Evolutionary conservation across 1,140 invertebrate species (phyloP), one percentile per base, ranked within the genome.

Genomic region (Drosophila grimshawi): DNA sequence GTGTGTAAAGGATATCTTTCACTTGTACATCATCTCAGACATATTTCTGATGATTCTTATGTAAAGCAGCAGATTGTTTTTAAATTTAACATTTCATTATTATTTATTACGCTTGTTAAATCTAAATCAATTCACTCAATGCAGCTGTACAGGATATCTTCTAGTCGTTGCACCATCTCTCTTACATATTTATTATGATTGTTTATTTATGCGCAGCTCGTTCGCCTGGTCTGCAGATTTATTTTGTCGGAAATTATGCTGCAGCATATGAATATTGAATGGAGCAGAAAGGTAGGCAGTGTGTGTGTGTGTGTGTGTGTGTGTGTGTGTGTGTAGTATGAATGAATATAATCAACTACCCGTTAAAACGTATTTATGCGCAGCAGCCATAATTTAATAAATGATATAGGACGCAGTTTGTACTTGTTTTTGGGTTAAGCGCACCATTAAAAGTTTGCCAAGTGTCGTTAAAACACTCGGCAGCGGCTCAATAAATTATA

Each of bases 221-320:
- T 69, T 64, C n/a, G 43, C 53, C 33, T 2, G n/a, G 19, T 41
- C 45, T 65, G 62, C 62, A 43, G 61, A 39, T 57, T 71, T 53
- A 57, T 51, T 71, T 65, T 52, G 35, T 39, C 37, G 45, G 52
- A 65, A 80, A 64, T 64, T 71, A 76, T 80, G 77, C 77, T 74
- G 77, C 77, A 69, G 53, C 48, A 55, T 46, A 79, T 79, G 63
- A 79, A 79, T 79, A 80, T 80, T 80, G 33, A 56, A 80, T 71
- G 55, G 27, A 29, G 8, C 10, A n/a, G 7, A 32, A 45, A 68
- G 35, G 6, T 37, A 6, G 33, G 8, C 41, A 27, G 33, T 37
- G 5, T 52, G 37, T 41, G 39, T 41, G 39, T 41, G 43, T n/a
- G 7, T 5, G 39, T 32, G 48, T 41, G 19, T 35, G 37, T 11